These are phyloP conservation scores for Ailurus styani DNA, from an alignment of 2,113 vertebrate species.

Conservation along the genomic window DNA sequence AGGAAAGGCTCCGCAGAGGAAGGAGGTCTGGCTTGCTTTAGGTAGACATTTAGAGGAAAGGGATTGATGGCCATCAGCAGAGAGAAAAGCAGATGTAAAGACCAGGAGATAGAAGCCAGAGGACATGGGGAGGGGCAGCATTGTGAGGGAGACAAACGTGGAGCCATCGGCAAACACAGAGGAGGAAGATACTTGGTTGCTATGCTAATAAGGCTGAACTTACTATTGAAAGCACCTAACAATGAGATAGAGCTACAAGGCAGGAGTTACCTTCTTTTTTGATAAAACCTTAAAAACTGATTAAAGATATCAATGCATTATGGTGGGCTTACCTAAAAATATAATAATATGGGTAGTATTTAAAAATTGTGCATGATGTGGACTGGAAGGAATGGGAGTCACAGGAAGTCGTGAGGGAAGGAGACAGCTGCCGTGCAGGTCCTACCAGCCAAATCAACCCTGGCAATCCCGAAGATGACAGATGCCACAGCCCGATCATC, in stretches of 20 bases:
- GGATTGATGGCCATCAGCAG: background rate
- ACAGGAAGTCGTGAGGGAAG: background rate
- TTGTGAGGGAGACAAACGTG: background rate
- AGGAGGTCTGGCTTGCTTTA: background rate
- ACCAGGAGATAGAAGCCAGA: background rate
- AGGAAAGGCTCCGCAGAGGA: background rate
- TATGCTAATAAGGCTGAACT: background rate
- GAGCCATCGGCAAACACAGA: background rate
- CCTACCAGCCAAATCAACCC: constrained; percentile 38
- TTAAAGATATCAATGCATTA: background rate
- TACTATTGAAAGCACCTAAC: background rate
- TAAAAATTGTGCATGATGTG: background rate
- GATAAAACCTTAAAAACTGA: background rate
- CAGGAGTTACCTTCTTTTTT: background rate
- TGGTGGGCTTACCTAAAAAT: background rate
- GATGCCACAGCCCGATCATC: constrained; percentile 51
- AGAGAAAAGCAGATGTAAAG: background rate
- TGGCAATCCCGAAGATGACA: constrained; percentile 49
- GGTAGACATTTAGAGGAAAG: background rate
- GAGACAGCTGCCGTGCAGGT: constrained; percentile 4
- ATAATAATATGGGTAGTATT: background rate
- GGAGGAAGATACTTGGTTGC: background rate
- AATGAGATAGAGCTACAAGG: background rate
- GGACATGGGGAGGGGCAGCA: accelerated
- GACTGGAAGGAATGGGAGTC: background rate